Percentiles rank a stretch among this genome's conserved stretches.
These are phyloP conservation scores for Phymorhynchus buccinoides DNA, from an alignment of 1,140 invertebrate genomes.

Conservation along the genomic window DNA sequence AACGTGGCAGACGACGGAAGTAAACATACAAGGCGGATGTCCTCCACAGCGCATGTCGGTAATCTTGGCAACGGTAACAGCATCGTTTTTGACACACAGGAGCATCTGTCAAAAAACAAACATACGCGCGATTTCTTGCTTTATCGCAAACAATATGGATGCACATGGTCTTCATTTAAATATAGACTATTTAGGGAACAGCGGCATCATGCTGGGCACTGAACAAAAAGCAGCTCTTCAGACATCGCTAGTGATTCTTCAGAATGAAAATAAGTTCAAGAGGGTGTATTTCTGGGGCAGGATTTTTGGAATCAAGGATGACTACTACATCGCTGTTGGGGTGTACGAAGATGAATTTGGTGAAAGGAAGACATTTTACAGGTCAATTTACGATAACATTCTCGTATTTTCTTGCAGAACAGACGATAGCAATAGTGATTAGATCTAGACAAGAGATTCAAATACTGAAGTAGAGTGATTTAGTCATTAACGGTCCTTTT, in stretches of 20 bases:
- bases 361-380: conserved; percentile 71
- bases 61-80: conserved; percentile 13
- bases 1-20: conserved; percentile 11
- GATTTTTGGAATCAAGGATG: conserved; percentile 71
- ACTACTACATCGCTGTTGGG: conserved; percentile 74
- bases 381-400: conserved; percentile 63
- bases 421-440: too few relatives aligned
- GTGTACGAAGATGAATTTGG: conserved; percentile 70
- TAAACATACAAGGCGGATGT: neutral
- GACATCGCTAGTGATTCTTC: conserved; percentile 71
- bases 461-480: too few relatives aligned
- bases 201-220: conserved; percentile 69
- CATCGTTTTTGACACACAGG: neutral
- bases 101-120: neutral
- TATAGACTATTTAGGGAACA: conserved; percentile 72
- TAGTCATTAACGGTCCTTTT: too few relatives aligned
- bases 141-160: conserved; percentile 67
- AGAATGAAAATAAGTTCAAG: conserved; percentile 72
- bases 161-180: conserved; percentile 64
- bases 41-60: neutral
- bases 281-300: conserved; percentile 74
- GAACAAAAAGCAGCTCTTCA: conserved; percentile 72
- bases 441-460: too few relatives aligned
- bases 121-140: neutral
- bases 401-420: too few relatives aligned